phyloP scores from a whole-genome alignment of 2,888 invertebrate species.

The Chloroclystis v-ata region DNA sequence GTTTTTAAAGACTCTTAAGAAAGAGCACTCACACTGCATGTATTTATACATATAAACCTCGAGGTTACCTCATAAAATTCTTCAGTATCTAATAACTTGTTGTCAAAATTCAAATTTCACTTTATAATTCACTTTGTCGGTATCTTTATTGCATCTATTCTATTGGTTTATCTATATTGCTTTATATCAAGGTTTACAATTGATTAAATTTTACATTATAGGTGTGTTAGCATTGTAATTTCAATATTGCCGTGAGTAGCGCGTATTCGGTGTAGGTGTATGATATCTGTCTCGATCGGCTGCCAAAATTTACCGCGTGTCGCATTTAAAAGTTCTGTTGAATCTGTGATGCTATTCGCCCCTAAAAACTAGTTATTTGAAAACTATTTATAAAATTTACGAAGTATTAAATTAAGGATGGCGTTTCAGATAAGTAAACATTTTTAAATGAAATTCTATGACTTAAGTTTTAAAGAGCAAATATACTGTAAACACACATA shows the following conservation, averaged over 20 bases:
- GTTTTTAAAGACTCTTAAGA: too few relatives aligned
- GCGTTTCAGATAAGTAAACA: too few relatives aligned
- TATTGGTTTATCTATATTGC: constrained; percentile 31
- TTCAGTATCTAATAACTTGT: neutral
- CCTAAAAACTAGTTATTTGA: too few relatives aligned
- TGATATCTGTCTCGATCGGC: constrained; percentile 37
- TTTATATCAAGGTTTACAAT: constrained; percentile 32
- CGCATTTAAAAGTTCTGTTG: constrained; percentile 5
- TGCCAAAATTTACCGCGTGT: constrained; percentile 41
- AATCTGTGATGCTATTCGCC: too few relatives aligned
- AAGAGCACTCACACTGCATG: too few relatives aligned
- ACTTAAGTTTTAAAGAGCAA: too few relatives aligned
- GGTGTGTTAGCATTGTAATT: constrained; percentile 29
- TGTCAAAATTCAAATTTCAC: constrained; percentile 4
- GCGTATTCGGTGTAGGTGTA: constrained; percentile 35
- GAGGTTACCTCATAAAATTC: neutral
- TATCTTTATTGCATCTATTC: too few relatives aligned
- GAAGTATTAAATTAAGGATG: too few relatives aligned
- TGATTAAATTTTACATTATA: constrained; percentile 20
- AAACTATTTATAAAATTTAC: too few relatives aligned
- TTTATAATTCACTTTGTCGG: constrained; percentile 10
- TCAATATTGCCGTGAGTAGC: constrained; percentile 33
- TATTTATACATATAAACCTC: neutral
- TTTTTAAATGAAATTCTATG: too few relatives aligned
- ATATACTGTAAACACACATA: too few relatives aligned